Conservation (phyloP, 1,140 invertebrate genomes). For the Episyrphus balteatus region DNA sequence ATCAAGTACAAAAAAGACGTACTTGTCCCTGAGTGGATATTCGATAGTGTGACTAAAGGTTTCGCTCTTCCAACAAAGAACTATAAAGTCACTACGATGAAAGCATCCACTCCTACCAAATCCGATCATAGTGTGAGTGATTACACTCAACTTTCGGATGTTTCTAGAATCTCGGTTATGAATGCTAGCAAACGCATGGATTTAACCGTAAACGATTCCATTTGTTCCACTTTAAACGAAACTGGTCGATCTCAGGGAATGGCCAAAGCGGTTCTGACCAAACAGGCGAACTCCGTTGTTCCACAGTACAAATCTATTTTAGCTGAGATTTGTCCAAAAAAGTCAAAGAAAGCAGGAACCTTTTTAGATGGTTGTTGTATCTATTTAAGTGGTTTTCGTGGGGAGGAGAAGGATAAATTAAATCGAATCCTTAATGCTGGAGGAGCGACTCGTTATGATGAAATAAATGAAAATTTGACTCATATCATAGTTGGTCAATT, state of each 20-base stretch:
- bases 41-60: constrained; percentile 60
- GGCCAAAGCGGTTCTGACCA: too few relatives aligned
- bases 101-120: constrained; percentile 29
- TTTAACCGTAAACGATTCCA: constrained; percentile 24
- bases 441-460: constrained; percentile 68
- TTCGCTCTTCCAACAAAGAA: constrained; percentile 56
- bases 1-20: constrained; percentile 61
- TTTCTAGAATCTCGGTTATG: constrained; percentile 22
- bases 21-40: constrained; percentile 63
- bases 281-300: constrained; percentile 1
- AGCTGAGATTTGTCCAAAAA: constrained; percentile 47
- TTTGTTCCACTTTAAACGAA: constrained; percentile 9
- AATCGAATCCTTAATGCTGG: constrained; percentile 65
- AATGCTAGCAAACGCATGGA: constrained; percentile 10
- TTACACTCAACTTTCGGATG: constrained; percentile 20
- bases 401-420: constrained; percentile 57
- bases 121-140: constrained; percentile 5
- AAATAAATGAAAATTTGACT: constrained; percentile 61
- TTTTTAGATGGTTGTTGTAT: constrained; percentile 77
- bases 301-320: constrained; percentile 32
- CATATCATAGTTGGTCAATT: constrained; percentile 65
- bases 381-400: constrained; percentile 53
- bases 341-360: constrained; percentile 57
- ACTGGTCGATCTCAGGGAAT: neutral
- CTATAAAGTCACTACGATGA: constrained; percentile 40